Conservation (phyloP, 2,113 vertebrate species). For the Hippocampus guttulatus region DNA sequence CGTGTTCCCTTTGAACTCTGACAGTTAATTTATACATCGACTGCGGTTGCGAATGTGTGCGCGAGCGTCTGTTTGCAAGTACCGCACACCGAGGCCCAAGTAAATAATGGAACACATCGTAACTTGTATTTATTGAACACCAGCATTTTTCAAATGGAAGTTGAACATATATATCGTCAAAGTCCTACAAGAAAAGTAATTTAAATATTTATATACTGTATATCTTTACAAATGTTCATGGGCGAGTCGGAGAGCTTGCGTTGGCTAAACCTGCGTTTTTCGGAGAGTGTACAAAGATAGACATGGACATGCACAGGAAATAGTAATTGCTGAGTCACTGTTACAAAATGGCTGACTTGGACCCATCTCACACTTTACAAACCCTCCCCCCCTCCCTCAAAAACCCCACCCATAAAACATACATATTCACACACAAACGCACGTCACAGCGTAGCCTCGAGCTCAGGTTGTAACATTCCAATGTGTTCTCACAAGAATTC, state of each 20-base stretch:
- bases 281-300: slow-evolving; percentile 72
- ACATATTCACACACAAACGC: background rate
- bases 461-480: background rate
- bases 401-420: slow-evolving; percentile 14
- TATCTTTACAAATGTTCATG: slow-evolving; percentile 76
- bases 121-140: slow-evolving; percentile 79
- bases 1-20: slow-evolving; percentile 32
- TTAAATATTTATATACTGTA: slow-evolving; percentile 77
- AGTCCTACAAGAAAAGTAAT: slow-evolving; percentile 79
- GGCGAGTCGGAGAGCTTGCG: slow-evolving; percentile 59
- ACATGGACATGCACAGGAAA: slow-evolving; percentile 72
- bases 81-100: slow-evolving; percentile 21
- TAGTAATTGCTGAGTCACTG: slow-evolving; percentile 64
- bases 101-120: slow-evolving; percentile 73
- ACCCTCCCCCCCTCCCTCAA: background rate
- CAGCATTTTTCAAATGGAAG: slow-evolving; percentile 68
- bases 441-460: slow-evolving; percentile 20
- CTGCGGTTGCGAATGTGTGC: slow-evolving; percentile 9
- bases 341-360: slow-evolving; percentile 69
- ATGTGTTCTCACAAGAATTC: slow-evolving; percentile 1
- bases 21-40: background rate
- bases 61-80: slow-evolving; percentile 9
- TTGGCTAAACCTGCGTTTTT: slow-evolving; percentile 56
- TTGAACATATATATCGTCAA: slow-evolving; percentile 76
- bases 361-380: slow-evolving; percentile 35